Evolutionary conservation across 1,140 invertebrate species (phyloP).

Genomic region (Lepidostoma basale): DNA sequence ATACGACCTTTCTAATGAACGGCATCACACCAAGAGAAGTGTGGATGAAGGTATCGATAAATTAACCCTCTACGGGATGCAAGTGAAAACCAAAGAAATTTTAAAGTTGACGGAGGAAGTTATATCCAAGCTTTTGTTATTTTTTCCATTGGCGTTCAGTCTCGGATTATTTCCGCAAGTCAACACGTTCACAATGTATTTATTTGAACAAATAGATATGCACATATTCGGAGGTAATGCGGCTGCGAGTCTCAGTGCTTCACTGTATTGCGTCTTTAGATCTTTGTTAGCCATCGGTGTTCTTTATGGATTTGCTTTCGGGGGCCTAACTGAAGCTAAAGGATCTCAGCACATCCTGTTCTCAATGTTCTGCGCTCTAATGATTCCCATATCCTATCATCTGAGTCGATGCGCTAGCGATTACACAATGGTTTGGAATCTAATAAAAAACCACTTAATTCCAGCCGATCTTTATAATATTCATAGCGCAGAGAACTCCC

Average conservation of each 20-base stretch:
- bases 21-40: constrained; percentile 50
- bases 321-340: constrained; percentile 77
- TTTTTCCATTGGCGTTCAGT: constrained; percentile 92
- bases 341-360: constrained; percentile 92
- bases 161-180: constrained; percentile 95
- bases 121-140: constrained; percentile 81
- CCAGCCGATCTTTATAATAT: constrained; percentile 68
- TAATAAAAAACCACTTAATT: constrained; percentile 79
- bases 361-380: constrained; percentile 91
- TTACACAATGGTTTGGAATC: constrained; percentile 87
- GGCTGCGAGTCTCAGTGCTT: constrained; percentile 84
- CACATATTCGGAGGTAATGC: constrained; percentile 98
- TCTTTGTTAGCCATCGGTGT: constrained; percentile 81
- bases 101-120: constrained; percentile 74
- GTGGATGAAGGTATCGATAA: constrained; percentile 48
- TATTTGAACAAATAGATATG: constrained; percentile 96
- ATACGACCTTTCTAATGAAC: constrained; percentile 45
- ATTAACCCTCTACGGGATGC: constrained; percentile 77
- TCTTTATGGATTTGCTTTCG: constrained; percentile 90
- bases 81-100: constrained; percentile 71
- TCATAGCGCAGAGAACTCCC: constrained; percentile 52
- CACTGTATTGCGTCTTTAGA: constrained; percentile 82
- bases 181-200: constrained; percentile 94
- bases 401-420: constrained; percentile 90
- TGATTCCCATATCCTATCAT: constrained; percentile 90